Percentiles rank a stretch among this genome's conserved stretches.
These are phyloP conservation scores for Lepidurus arcticus DNA, from an alignment of 1,140 invertebrate genomes.

Conservation along the genomic window DNA sequence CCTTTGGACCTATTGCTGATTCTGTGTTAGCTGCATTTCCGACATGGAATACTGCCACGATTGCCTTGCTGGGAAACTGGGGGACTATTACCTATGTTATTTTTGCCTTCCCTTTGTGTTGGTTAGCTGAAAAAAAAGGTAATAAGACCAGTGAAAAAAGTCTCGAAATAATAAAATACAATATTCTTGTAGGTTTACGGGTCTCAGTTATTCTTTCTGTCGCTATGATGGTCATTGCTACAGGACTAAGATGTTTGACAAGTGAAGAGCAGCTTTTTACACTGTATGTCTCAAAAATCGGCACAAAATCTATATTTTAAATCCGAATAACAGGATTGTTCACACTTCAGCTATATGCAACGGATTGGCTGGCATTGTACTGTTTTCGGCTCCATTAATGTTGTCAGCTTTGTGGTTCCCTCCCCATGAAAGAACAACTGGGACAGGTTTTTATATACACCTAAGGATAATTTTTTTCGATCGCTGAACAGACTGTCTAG, in stretches of 20 bases:
- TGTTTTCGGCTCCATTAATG: constrained; percentile 43
- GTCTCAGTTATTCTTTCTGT: constrained; percentile 39
- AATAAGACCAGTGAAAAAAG: constrained; percentile 32
- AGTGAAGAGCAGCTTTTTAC: constrained; percentile 35
- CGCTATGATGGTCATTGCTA: constrained; percentile 38
- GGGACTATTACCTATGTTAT: constrained; percentile 49
- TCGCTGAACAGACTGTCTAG: constrained; percentile 37
- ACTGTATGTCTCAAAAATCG: constrained; percentile 32
- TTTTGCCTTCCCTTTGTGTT: constrained; percentile 46
- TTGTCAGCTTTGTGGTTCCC: constrained; percentile 46
- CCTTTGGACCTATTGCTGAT: constrained; percentile 51
- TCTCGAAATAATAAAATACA: neutral
- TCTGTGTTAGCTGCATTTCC: constrained; percentile 47
- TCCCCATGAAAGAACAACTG: constrained; percentile 44
- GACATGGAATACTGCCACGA: constrained; percentile 45
- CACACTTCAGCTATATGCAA: constrained; percentile 44
- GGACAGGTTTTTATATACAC: constrained; percentile 41
- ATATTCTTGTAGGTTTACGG: constrained; percentile 40
- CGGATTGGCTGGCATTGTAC: constrained; percentile 44
- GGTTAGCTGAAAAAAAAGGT: constrained; percentile 46
- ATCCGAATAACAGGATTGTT: constrained; percentile 40
- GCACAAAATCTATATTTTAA: constrained; percentile 11
- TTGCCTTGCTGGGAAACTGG: constrained; percentile 51
- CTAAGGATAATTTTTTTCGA: neutral
- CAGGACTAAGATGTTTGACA: constrained; percentile 41